Base-by-base conservation (phyloP, 2,888 invertebrate genomes). In the Kryphioiulus occultus region DNA sequence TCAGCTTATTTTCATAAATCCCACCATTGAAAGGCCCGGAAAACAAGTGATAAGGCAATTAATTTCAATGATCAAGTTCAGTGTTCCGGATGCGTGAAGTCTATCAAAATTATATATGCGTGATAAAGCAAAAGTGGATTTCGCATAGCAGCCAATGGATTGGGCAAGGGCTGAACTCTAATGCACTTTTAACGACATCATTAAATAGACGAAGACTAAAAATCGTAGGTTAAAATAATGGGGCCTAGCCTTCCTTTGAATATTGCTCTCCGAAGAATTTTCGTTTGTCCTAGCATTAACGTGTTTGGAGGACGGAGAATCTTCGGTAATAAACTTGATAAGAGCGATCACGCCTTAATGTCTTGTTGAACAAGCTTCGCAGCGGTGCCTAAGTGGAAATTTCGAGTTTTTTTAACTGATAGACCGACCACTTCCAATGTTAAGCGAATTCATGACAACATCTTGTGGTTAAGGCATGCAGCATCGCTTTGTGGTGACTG, bases 61-160 rank as follows among this genome's bases (percentile, higher is more conserved):
- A 78, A 78, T 78, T 78, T 78, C 78, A 78, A 78, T 78, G 78
- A 78, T 78, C 78, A 78, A 78, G 26, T 12, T 26, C 78, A 78
- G 26, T 78, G 78, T 78, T 78, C 78, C 78, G 78, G 78, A 78
- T 78, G 78, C 78, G 78, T 78, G 78, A 78, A 78, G 78, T 78
- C 78, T 78, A 78, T 78, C 30, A 78, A 26, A 78, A 78, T 78
- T 78, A 78, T 78, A 30, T 30, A 78, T 30, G 78, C 78, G 78
- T 78, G 78, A 78, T 78, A 78, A 78, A 15, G 78, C 78, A 78
- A 78, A 78, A 78, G 78, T 78, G 78, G 78, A 78, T 78, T 30
- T 78, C 15, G 26, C 12, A 30, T 53, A n/a, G n/a, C 53, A 53
- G 19, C 53, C 53, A 7, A 53, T 78, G 78, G 78, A 78, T 78